Evolutionary conservation across 2,888 invertebrate genomes (phyloP).

Genomic region (Hoplodrina ambigua): DNA sequence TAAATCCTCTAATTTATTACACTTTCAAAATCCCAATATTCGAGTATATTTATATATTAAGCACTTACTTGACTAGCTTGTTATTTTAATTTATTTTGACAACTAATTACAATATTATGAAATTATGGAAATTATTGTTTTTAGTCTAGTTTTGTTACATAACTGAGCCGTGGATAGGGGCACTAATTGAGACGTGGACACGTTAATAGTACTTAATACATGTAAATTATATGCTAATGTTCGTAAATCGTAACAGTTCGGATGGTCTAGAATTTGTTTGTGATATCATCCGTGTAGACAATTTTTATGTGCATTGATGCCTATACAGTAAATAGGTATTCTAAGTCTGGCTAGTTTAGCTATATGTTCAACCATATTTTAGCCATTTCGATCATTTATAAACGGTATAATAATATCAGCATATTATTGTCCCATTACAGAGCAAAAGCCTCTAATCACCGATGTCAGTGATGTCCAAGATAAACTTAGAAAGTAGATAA

Average conservation of each 20-base stretch:
- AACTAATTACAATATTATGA: slow-evolving; percentile 40
- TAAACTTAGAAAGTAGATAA: too few species aligned
- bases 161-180: slow-evolving; percentile 29
- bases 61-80: slow-evolving; percentile 5
- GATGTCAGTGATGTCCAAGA: too few species aligned
- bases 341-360: too few species aligned
- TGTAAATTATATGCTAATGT: slow-evolving; percentile 47
- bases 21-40: slow-evolving; percentile 54
- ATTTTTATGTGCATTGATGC: not conserved
- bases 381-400: too few species aligned
- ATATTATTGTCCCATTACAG: too few species aligned
- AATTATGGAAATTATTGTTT: slow-evolving; percentile 41
- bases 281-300: not conserved
- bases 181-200: slow-evolving; percentile 42
- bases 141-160: slow-evolving; percentile 40
- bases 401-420: too few species aligned
- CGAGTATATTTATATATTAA: slow-evolving; percentile 15
- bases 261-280: slow-evolving; percentile 9
- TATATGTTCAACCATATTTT: too few species aligned
- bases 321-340: too few species aligned
- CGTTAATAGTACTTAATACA: slow-evolving; percentile 18
- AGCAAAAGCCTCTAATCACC: too few species aligned
- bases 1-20: slow-evolving; percentile 36
- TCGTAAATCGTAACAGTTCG: slow-evolving; percentile 26
- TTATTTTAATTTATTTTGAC: slow-evolving; percentile 46